Percentiles rank a stretch among this genome's conserved stretches.
Evolutionary conservation across 2,888 invertebrate genomes (phyloP).

Genomic region (Dastarcus helophoroides): DNA sequence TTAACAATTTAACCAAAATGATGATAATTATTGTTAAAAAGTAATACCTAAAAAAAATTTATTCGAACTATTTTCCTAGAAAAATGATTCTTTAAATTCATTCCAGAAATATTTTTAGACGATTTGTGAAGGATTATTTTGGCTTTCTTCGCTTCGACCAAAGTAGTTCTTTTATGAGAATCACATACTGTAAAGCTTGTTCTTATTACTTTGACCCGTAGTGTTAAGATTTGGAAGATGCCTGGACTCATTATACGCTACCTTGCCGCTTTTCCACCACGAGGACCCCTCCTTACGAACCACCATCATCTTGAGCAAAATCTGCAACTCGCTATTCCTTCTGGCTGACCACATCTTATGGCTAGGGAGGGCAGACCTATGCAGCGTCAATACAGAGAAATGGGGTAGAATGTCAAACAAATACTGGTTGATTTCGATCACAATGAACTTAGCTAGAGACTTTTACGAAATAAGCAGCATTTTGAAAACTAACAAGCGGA

Average conservation of each 20-base stretch:
- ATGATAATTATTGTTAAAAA: too few relatives aligned
- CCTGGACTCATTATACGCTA: conserved; percentile 66
- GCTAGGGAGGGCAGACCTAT: conserved; percentile 63
- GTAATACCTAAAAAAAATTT: too few relatives aligned
- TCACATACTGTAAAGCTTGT: too few relatives aligned
- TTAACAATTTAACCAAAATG: too few relatives aligned
- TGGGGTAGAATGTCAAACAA: conserved; percentile 65
- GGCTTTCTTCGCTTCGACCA: too few relatives aligned
- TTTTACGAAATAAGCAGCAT: conserved; percentile 68
- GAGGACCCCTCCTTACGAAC: conserved; percentile 58
- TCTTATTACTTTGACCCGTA: conserved; percentile 45
- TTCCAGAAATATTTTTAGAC: too few relatives aligned
- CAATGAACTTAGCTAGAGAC: conserved; percentile 70
- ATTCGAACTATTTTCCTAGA: too few relatives aligned
- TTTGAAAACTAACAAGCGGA: conserved; percentile 40
- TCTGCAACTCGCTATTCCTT: conserved; percentile 67
- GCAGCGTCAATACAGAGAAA: conserved; percentile 56
- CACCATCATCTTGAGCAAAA: conserved; percentile 65
- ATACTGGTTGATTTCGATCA: conserved; percentile 76
- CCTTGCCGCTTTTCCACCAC: conserved; percentile 59
- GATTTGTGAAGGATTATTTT: too few relatives aligned
- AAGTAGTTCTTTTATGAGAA: too few relatives aligned
- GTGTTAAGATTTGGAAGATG: conserved; percentile 80
- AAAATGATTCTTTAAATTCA: too few relatives aligned
- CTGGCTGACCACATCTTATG: conserved; percentile 81